Percentiles rank a stretch among this genome's conserved stretches.
These are phyloP conservation scores for Phoeniculus purpureus DNA, from an alignment of 2,797 vertebrate species.

Conservation along the genomic window DNA sequence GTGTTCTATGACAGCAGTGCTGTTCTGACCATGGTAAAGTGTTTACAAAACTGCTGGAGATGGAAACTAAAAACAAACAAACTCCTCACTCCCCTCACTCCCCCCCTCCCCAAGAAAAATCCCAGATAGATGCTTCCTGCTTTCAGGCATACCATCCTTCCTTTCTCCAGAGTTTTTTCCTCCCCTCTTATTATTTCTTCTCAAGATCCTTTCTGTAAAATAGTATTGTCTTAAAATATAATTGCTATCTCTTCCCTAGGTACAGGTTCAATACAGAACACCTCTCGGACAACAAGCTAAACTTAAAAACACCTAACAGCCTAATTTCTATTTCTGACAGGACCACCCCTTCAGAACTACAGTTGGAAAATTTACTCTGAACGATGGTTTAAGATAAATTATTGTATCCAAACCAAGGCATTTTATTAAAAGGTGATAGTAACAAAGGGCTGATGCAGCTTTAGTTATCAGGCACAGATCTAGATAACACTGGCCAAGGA, in stretches of 20 bases:
- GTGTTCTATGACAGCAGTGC: background rate
- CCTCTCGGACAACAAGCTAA: background rate
- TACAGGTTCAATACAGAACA: background rate
- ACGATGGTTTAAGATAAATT: background rate
- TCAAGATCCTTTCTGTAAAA: background rate
- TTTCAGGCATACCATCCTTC: background rate
- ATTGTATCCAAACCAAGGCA: background rate
- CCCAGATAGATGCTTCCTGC: background rate
- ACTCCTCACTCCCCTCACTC: too few relatives aligned
- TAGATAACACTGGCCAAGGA: background rate
- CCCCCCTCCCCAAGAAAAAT: background rate
- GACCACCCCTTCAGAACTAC: background rate
- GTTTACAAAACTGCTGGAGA: background rate
- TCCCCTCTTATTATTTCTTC: background rate
- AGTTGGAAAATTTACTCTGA: background rate
- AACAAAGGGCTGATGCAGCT: background rate
- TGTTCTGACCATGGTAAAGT: background rate
- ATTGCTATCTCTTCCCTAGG: background rate
- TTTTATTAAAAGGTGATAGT: slow-evolving; percentile 9
- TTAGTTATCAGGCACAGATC: background rate
- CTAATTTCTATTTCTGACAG: background rate
- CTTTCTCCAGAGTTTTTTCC: background rate
- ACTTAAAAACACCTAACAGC: background rate
- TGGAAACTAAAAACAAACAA: background rate
- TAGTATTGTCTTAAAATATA: background rate